Percentiles rank a stretch among this genome's conserved stretches.
Evolutionary conservation across 2,797 vertebrate species (phyloP).

Genomic region (Intellagama lesueurii): DNA sequence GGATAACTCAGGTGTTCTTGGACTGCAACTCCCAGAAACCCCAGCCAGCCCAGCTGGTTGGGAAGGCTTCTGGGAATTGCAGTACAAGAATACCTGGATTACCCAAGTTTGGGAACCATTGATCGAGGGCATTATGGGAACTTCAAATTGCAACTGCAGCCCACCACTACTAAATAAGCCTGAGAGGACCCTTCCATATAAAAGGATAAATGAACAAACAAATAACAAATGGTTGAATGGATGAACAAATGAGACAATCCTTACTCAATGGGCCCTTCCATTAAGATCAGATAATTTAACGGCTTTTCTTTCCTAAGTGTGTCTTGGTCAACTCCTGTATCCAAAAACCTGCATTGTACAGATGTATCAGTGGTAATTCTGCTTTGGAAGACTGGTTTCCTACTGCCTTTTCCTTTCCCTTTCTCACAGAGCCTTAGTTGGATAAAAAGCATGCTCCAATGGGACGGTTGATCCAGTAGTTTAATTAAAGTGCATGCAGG

Average conservation of each 20-base stretch:
- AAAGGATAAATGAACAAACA: too few species aligned
- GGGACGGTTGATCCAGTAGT: neutral
- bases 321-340: neutral
- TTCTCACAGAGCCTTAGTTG: conserved; percentile 24
- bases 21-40: too few species aligned
- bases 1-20: too few species aligned
- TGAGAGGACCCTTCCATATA: neutral
- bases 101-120: too few species aligned
- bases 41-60: too few species aligned
- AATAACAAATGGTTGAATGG: too few species aligned
- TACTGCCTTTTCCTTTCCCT: neutral
- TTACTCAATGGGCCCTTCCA: neutral
- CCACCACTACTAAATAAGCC: neutral
- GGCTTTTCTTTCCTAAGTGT: neutral
- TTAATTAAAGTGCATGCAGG: neutral
- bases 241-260: neutral
- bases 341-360: fast-evolving
- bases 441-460: neutral
- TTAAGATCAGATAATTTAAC: neutral
- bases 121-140: too few species aligned
- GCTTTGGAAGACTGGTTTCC: neutral
- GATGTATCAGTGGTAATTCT: neutral
- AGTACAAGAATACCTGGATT: too few species aligned
- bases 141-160: too few species aligned
- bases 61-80: too few species aligned